phyloP scores from a whole-genome alignment of 2,888 invertebrate genomes.

The Polia nebulosa region DNA sequence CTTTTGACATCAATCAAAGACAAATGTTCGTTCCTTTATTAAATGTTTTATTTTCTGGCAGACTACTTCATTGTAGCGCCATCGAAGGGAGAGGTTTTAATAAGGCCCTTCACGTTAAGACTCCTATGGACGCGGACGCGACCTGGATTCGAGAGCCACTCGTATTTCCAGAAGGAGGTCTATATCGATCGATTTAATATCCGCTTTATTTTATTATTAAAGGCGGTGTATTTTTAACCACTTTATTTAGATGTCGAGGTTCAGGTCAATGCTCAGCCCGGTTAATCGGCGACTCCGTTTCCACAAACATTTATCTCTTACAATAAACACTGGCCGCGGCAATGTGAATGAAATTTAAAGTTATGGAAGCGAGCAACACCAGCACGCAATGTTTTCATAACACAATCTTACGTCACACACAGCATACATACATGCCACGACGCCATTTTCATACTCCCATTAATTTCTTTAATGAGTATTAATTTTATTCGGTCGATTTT shows the following conservation, averaged over 20 bases:
- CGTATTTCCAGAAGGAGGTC: slow-evolving; percentile 59
- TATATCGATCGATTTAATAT: slow-evolving; percentile 60
- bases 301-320: slow-evolving; percentile 47
- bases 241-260: slow-evolving; percentile 4
- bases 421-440: slow-evolving; percentile 25
- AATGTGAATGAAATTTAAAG: slow-evolving; percentile 66
- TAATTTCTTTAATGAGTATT: slow-evolving; percentile 42
- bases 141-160: slow-evolving; percentile 69
- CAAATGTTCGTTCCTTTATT: slow-evolving; percentile 18
- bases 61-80: slow-evolving; percentile 53
- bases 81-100: slow-evolving; percentile 67
- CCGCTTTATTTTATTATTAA: slow-evolving; percentile 48
- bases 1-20: slow-evolving; percentile 20
- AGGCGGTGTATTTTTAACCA: slow-evolving; percentile 18
- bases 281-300: slow-evolving; percentile 28
- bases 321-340: slow-evolving; percentile 22
- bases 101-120: slow-evolving; percentile 67
- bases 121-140: slow-evolving; percentile 63
- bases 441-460: slow-evolving; percentile 25
- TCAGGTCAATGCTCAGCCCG: slow-evolving; percentile 40
- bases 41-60: slow-evolving; percentile 47
- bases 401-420: slow-evolving; percentile 59
- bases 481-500: slow-evolving; percentile 44
- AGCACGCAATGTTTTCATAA: slow-evolving; percentile 69
- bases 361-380: slow-evolving; percentile 59